These are phyloP conservation scores for Archivesica marissinica DNA, from an alignment of 1,140 invertebrate species.

Conservation along the genomic window DNA sequence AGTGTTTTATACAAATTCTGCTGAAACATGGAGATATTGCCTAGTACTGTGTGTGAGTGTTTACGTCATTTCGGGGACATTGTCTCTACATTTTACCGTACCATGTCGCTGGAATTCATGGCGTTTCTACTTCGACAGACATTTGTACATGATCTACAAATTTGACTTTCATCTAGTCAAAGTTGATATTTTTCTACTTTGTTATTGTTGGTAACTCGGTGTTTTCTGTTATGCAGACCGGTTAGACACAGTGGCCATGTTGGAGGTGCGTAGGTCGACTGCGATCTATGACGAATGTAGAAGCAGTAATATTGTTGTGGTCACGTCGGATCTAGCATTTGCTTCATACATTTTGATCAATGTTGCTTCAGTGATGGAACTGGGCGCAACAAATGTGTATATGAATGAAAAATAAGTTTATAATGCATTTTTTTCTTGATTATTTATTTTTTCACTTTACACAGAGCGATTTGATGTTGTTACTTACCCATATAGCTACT, in stretches of 20 bases:
- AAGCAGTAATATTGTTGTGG: not conserved
- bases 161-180: conserved; percentile 62
- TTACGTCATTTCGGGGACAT: conserved; percentile 27
- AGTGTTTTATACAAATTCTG: conserved; percentile 54
- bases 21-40: conserved; percentile 45
- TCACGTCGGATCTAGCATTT: not conserved
- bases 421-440: conserved; percentile 29
- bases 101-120: conserved; percentile 40
- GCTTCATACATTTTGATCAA: conserved; percentile 7
- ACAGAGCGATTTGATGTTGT: conserved; percentile 24
- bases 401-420: not conserved
- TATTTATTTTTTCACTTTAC: conserved; percentile 29
- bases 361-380: not conserved
- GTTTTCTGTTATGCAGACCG: conserved; percentile 52
- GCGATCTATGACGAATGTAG: not conserved
- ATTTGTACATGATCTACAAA: conserved; percentile 48
- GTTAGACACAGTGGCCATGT: not conserved
- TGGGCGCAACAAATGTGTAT: not conserved
- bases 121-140: conserved; percentile 31
- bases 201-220: conserved; percentile 63
- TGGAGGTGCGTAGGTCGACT: not conserved
- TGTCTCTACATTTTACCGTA: conserved; percentile 17
- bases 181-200: conserved; percentile 67
- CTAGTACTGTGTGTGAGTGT: conserved; percentile 44
- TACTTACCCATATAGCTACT: conserved; percentile 46